Evolutionary conservation across 2,113 vertebrate genomes (phyloP).

Genomic region (Spheniscus mendiculus): DNA sequence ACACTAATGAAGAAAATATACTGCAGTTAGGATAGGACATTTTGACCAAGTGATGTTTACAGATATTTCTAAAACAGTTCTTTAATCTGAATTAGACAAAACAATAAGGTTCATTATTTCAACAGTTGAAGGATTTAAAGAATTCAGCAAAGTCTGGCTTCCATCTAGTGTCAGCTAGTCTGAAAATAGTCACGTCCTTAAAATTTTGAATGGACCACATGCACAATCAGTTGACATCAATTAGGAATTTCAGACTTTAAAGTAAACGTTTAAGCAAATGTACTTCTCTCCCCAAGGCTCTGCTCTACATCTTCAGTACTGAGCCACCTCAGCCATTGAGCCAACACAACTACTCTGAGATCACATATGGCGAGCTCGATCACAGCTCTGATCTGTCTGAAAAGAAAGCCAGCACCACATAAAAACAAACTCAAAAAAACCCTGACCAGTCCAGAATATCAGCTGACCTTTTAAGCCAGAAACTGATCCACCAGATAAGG

Average conservation of each 20-base stretch:
- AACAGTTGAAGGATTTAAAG: not conserved
- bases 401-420: not conserved
- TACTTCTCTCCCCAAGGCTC: not conserved
- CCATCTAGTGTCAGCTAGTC: conserved; percentile 14
- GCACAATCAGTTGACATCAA: not conserved
- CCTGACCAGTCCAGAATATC: not conserved
- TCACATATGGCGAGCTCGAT: not conserved
- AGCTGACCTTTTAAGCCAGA: not conserved
- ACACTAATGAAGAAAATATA: not conserved
- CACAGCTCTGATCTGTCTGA: not conserved
- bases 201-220: not conserved
- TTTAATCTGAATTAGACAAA: not conserved
- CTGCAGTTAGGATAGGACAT: not conserved
- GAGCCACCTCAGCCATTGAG: not conserved
- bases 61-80: not conserved
- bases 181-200: not conserved
- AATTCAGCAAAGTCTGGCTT: conserved; percentile 8
- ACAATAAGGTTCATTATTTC: not conserved
- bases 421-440: not conserved
- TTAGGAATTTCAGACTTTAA: not conserved
- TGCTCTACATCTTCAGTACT: not conserved
- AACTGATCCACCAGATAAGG: not conserved
- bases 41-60: not conserved
- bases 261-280: conserved; percentile 9
- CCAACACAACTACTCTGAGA: not conserved